Evolutionary conservation across 2,797 vertebrate species (phyloP).

Genomic region (Anolis apletophallus): DNA sequence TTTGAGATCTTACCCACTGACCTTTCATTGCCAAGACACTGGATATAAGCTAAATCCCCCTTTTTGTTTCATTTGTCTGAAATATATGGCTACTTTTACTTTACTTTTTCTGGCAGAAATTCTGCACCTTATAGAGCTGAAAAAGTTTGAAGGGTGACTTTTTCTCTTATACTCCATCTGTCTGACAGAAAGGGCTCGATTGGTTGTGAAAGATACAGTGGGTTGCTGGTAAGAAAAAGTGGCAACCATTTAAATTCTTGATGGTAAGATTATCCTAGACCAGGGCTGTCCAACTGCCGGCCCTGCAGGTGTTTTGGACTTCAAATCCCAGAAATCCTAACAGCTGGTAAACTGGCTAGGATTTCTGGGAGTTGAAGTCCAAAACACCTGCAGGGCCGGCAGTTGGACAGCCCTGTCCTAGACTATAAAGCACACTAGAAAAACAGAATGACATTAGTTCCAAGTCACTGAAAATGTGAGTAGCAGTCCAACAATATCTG

Average conservation of each 20-base stretch:
- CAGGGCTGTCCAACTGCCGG: too few species aligned
- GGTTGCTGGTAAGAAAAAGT: neutral
- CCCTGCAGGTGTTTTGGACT: too few species aligned
- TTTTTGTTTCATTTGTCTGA: neutral
- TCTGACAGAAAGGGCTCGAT: neutral
- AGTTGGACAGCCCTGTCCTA: too few species aligned
- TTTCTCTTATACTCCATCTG: neutral
- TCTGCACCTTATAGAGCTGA: too few species aligned
- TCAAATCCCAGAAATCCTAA: too few species aligned
- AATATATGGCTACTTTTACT: neutral
- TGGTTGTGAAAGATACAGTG: neutral
- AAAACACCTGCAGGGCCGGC: too few species aligned
- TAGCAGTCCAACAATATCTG: too few species aligned
- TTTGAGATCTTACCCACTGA: slow-evolving; percentile 44
- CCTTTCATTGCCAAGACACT: slow-evolving; percentile 36
- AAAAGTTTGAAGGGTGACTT: neutral
- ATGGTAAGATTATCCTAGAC: neutral
- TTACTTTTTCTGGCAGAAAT: neutral
- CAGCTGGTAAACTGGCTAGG: too few species aligned
- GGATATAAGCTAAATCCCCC: neutral
- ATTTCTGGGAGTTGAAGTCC: too few species aligned
- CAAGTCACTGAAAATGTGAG: too few species aligned
- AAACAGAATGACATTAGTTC: neutral
- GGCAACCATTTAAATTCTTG: neutral
- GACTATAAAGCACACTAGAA: neutral